Base-by-base conservation (phyloP, 2,888 invertebrate genomes). In the Leptopilina drosophilae region DNA sequence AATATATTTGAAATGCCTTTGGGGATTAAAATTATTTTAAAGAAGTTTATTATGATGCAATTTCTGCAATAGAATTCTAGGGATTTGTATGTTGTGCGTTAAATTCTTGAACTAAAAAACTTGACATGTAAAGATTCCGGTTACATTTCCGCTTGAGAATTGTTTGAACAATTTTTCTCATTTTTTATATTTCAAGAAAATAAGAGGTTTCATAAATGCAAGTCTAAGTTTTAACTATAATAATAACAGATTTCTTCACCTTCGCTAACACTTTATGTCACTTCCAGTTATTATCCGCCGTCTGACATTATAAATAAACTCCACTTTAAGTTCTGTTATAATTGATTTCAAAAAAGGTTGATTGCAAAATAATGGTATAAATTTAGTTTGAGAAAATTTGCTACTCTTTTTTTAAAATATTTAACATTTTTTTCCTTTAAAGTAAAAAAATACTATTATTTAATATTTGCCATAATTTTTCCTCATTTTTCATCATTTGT, bases 211-310 rank as follows among this genome's bases (percentile, higher is more conserved):
- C 66, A 40, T 66, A 46, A 66, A 66, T 42, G 4, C 42, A 7
- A 42, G 15, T 15, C 42, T 42, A 66, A 15, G 11, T 9, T 42
- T 42, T 42, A 9, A 15, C 15, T 11, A n/a, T n/a, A n/a, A 14
- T 66, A 66, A n/a, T 66, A 33, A 15, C 42, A 66, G 66, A 66
- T 66, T 66, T 66, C 66, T 42, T 66, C 66, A 66, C 15, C 66
- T 15, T 33, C 66, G 9, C 15, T 15, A 33, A n/a, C 40, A 66
- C 1, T 66, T 66, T 66, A 66, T 66, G 46, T 8, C 66, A 66
- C 15, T 15, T 42, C 15, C 66, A 11, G n/a, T 15, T 66, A 66
- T 42, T 42, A 66, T 66, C n/a, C n/a, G 4, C n/a, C 40, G 42
- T 42, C 42, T 66, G 49, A 49, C n/a, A n/a, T 42, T 42, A 46